These are phyloP conservation scores for Ardeotis arabs DNA, from an alignment of 2,113 vertebrate species.

Conservation along the genomic window DNA sequence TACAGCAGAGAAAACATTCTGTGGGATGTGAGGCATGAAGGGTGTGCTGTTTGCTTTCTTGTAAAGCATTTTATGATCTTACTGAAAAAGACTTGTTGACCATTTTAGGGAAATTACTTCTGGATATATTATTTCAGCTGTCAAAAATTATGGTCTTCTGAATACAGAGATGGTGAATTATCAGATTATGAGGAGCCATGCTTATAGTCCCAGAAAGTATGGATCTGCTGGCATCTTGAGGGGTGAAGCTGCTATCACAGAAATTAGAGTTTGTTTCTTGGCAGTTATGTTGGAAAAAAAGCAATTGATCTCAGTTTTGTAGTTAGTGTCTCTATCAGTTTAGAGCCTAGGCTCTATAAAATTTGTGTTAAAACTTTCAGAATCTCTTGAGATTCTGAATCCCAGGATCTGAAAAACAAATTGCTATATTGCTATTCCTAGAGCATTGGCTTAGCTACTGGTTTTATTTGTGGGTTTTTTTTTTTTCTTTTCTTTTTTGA, in stretches of 20 bases:
- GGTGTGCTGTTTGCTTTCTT: not conserved
- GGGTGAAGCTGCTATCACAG: not conserved
- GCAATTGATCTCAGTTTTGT: not conserved
- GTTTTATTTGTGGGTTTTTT: not conserved
- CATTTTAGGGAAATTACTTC: slow-evolving; percentile 27
- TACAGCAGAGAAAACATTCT: slow-evolving; percentile 9
- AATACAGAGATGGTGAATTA: not conserved
- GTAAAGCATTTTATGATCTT: not conserved
- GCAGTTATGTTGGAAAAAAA: not conserved
- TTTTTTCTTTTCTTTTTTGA: not conserved
- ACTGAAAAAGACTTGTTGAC: not conserved
- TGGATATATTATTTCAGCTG: not conserved
- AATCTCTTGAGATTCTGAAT: not conserved
- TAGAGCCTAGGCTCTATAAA: not conserved
- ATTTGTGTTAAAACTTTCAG: not conserved
- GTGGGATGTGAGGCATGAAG: not conserved
- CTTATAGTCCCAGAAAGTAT: not conserved
- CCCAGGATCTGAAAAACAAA: not conserved
- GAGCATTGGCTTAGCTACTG: not conserved
- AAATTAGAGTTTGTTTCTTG: not conserved
- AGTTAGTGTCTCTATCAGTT: not conserved
- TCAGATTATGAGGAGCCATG: not conserved
- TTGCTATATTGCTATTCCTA: not conserved
- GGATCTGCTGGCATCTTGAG: not conserved
- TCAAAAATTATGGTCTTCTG: not conserved